A percentile compares a stretch with the other conserved stretches of the same genome.
These are phyloP conservation scores for Reticulitermes lucifugus DNA, from an alignment of 2,888 invertebrate genomes.

Conservation along the genomic window DNA sequence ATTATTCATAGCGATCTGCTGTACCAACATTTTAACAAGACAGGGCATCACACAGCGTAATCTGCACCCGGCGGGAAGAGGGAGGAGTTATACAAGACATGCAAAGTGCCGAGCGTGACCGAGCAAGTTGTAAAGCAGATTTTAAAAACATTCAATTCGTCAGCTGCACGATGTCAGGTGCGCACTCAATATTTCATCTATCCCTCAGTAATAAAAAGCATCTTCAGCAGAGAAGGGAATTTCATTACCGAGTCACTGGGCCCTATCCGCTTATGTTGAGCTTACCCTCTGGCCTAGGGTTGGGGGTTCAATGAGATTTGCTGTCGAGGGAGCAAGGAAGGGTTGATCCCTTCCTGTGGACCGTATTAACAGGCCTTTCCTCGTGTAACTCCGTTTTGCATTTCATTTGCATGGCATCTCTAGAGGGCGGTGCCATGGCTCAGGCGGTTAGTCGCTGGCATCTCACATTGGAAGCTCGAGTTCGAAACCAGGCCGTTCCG, in stretches of 20 bases:
- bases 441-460: too few species aligned
- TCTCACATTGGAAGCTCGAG: too few species aligned
- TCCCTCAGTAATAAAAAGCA: slow-evolving; percentile 29
- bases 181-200: slow-evolving; percentile 40
- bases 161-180: slow-evolving; percentile 42
- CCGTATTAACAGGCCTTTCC: not conserved
- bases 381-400: not conserved
- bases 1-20: too few species aligned
- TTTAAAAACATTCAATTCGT: slow-evolving; percentile 47
- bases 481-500: too few species aligned
- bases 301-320: not conserved
- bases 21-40: too few species aligned
- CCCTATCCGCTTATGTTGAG: too few species aligned
- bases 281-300: too few species aligned
- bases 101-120: slow-evolving; percentile 34
- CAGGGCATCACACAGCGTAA: too few species aligned
- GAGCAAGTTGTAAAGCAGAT: slow-evolving; percentile 45
- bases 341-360: not conserved
- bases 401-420: not conserved
- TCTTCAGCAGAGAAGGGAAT: slow-evolving; percentile 4
- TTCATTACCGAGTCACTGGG: slow-evolving; percentile 40
- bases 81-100: too few species aligned
- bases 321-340: not conserved
- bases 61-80: too few species aligned
- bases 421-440: too few species aligned